phyloP scores from a whole-genome alignment of 2,888 invertebrate genomes.

The Leptogaster cylindrica region DNA sequence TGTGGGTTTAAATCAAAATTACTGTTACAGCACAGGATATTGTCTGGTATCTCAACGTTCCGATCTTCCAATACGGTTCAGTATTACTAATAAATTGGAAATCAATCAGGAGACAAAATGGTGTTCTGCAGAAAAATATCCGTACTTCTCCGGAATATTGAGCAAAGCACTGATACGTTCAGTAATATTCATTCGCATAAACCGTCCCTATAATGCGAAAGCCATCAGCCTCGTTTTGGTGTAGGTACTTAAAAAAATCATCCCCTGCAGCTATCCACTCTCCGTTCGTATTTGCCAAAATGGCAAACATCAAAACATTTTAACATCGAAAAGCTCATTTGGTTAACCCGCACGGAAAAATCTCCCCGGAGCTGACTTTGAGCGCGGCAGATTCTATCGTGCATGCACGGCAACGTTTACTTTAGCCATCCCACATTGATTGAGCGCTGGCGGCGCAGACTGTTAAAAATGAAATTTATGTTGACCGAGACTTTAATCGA shows the following conservation, averaged over 20 bases:
- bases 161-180: conserved; percentile 2
- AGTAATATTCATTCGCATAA: conserved; percentile 19
- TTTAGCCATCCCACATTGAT: conserved; percentile 41
- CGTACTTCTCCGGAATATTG: not conserved
- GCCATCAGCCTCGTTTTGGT: conserved; percentile 2
- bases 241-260: conserved; percentile 26
- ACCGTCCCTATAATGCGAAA: conserved; percentile 19
- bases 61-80: too few relatives aligned
- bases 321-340: conserved; percentile 35
- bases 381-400: too few relatives aligned
- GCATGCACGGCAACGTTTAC: conserved; percentile 35
- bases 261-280: conserved; percentile 12
- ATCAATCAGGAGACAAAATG: too few relatives aligned
- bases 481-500: conserved; percentile 37
- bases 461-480: conserved; percentile 43
- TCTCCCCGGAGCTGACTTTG: too few relatives aligned
- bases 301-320: conserved; percentile 22
- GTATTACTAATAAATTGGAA: too few relatives aligned
- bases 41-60: too few relatives aligned
- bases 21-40: too few relatives aligned
- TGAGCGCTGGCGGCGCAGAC: conserved; percentile 42
- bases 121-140: too few relatives aligned
- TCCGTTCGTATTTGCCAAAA: conserved; percentile 34
- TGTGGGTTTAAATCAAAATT: too few relatives aligned
- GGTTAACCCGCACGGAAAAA: conserved; percentile 24